Percentiles rank a stretch among this genome's conserved stretches.
Conservation (phyloP, 2,113 vertebrate genomes). For the Micronycteris hirsuta region DNA sequence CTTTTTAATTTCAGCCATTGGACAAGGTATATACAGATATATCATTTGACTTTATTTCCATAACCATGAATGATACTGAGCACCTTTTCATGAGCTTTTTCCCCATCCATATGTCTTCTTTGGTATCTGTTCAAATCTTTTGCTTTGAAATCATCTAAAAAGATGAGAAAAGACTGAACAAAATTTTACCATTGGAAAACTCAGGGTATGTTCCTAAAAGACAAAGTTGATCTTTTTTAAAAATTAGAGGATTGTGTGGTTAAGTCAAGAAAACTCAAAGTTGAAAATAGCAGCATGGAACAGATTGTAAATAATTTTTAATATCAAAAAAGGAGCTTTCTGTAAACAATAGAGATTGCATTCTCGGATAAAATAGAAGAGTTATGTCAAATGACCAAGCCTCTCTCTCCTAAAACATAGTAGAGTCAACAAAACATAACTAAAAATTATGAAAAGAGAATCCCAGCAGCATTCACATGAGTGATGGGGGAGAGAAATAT, state of each 20-base stretch:
- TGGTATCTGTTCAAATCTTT: background rate
- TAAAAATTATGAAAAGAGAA: background rate
- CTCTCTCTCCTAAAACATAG: background rate
- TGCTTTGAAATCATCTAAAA: background rate
- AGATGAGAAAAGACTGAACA: background rate
- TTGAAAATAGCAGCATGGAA: background rate
- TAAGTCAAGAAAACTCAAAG: background rate
- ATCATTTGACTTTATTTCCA: background rate
- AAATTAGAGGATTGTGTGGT: background rate
- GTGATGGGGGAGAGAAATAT: background rate
- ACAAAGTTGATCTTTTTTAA: background rate
- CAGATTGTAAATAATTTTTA: background rate
- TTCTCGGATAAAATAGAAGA: background rate
- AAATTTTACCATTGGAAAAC: background rate
- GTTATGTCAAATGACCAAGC: background rate
- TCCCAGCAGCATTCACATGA: background rate
- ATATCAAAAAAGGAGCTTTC: background rate
- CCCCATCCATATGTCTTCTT: background rate
- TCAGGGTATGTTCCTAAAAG: background rate
- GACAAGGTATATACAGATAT: background rate
- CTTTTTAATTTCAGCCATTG: background rate
- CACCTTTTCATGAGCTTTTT: background rate
- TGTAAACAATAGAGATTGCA: background rate
- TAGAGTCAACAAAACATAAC: background rate
- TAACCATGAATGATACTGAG: background rate